These are phyloP conservation scores for Paragorgia papillata DNA, from an alignment of 92 coral and sea anemone genomes.

Conservation along the genomic window DNA sequence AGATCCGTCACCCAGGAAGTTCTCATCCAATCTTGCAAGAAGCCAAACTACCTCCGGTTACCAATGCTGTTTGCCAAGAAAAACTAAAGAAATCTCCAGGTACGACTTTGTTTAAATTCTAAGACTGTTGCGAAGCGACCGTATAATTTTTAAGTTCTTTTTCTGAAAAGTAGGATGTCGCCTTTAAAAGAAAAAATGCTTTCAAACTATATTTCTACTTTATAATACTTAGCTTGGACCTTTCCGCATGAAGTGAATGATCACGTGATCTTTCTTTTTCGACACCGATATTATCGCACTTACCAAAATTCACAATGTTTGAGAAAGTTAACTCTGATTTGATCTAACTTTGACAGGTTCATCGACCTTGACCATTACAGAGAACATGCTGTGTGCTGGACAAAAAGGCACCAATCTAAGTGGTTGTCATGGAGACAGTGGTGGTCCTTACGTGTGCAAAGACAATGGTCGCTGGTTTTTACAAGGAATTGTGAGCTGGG, in stretches of 20 bases:
- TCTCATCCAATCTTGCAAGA: constrained; percentile 89
- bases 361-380: constrained; percentile 59
- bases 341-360: background rate
- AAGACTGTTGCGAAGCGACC: background rate
- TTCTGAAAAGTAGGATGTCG: background rate
- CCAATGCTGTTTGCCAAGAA: constrained; percentile 62
- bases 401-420: constrained; percentile 82
- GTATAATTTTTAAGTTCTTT: background rate
- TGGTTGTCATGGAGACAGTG: constrained; percentile 97
- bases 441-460: constrained; percentile 85
- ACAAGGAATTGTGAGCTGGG: constrained; percentile 93
- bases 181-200: no score
- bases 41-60: constrained; percentile 81
- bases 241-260: no score
- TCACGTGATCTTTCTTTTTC: no score
- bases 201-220: no score
- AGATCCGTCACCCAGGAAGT: constrained; percentile 85
- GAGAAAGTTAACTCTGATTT: no score
- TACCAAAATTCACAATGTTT: no score
- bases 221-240: no score
- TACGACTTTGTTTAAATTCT: constrained; percentile 3
- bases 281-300: no score
- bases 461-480: constrained; percentile 77
- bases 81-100: constrained; percentile 76
- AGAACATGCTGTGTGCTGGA: constrained; percentile 92